Percentiles rank a stretch among this genome's conserved stretches.
phyloP scores from a whole-genome alignment of 1,140 invertebrate species.

The Lycorma delicatula region DNA sequence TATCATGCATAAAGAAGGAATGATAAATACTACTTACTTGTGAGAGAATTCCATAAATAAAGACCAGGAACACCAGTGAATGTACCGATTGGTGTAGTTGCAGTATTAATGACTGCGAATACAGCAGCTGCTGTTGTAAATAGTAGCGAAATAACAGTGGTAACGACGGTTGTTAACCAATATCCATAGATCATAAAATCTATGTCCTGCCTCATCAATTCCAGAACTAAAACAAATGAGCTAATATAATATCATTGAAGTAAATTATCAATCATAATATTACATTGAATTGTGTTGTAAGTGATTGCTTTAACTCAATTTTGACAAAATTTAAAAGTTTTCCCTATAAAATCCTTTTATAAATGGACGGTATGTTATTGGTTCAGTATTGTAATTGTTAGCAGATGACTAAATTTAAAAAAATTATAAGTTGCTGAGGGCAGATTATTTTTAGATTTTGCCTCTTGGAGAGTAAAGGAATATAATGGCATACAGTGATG shows the following conservation, averaged over 20 bases:
- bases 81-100: conserved; percentile 60
- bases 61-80: conserved; percentile 67
- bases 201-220: conserved; percentile 50
- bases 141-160: conserved; percentile 52
- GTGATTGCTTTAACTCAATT: too few relatives aligned
- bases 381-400: too few relatives aligned
- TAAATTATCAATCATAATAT: not conserved
- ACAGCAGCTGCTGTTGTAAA: conserved; percentile 58
- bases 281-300: too few relatives aligned
- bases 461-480: too few relatives aligned
- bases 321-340: too few relatives aligned
- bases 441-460: too few relatives aligned
- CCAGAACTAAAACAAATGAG: conserved; percentile 41
- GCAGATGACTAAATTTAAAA: too few relatives aligned
- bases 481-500: too few relatives aligned
- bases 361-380: too few relatives aligned
- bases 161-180: conserved; percentile 60
- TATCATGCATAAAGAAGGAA: too few relatives aligned
- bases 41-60: conserved; percentile 66
- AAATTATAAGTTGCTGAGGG: too few relatives aligned
- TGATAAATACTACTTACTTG: conserved; percentile 58
- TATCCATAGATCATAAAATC: conserved; percentile 58
- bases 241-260: not conserved
- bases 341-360: too few relatives aligned
- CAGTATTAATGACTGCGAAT: conserved; percentile 69